phyloP scores from a whole-genome alignment of 2,888 invertebrate genomes.

The Andrena praecox region DNA sequence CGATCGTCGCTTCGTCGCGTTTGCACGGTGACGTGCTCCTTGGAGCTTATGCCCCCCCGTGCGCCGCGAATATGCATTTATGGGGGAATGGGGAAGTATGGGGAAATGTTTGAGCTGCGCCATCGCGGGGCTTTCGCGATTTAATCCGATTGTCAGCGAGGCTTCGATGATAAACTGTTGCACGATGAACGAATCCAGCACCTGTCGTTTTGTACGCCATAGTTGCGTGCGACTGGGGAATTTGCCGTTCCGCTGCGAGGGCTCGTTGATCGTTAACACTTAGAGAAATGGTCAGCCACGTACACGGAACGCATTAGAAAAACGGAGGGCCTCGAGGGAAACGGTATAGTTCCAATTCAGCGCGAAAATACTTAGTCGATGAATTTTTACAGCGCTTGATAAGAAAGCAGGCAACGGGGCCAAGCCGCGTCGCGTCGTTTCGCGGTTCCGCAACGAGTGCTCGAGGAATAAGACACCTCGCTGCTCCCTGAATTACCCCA shows the following conservation, averaged over 20 bases:
- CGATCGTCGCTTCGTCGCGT: conserved; percentile 22
- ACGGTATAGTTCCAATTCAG: background rate
- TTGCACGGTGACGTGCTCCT: conserved; percentile 19
- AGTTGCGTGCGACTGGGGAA: background rate
- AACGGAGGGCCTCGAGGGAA: too few relatives aligned
- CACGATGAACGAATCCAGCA: background rate
- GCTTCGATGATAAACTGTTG: background rate
- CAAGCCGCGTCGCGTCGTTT: background rate
- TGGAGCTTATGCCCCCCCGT: conserved; percentile 12
- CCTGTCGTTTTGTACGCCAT: background rate
- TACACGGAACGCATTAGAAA: too few relatives aligned
- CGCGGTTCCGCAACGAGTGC: conserved; percentile 9
- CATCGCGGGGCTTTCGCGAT: background rate
- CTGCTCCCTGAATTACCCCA: conserved; percentile 27
- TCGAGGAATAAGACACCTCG: conserved; percentile 11
- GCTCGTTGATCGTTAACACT: background rate
- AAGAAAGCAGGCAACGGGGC: background rate
- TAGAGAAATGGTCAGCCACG: background rate
- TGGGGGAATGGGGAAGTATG: conserved; percentile 5
- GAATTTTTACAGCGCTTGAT: background rate
- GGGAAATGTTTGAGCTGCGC: conserved; percentile 11
- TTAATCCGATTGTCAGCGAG: conserved; percentile 8
- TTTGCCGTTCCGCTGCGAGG: background rate
- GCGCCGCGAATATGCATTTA: conserved; percentile 25
- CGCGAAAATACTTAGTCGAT: background rate